phyloP scores from a whole-genome alignment of 2,113 vertebrate species.

The Rhizomys pruinosus region DNA sequence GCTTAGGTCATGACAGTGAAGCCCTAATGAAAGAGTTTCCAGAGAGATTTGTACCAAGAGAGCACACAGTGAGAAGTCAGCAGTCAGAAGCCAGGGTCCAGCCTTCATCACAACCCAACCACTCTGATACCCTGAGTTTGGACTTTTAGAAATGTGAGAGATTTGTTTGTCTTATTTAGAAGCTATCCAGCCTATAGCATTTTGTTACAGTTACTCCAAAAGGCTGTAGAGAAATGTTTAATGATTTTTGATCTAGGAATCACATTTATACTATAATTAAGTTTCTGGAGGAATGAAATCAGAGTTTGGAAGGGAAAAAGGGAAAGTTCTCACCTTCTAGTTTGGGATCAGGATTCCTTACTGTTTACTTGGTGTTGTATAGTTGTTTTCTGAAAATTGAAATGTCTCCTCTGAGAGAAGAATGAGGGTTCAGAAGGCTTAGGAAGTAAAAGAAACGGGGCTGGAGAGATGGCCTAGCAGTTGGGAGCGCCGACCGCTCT shows the following conservation, averaged over 20 bases:
- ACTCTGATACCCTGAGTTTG: background rate
- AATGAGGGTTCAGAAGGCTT: background rate
- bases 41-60: background rate
- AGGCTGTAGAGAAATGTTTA: background rate
- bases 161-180: too few relatives aligned
- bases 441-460: background rate
- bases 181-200: background rate
- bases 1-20: too few relatives aligned
- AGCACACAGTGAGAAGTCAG: background rate
- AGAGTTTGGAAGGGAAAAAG: background rate
- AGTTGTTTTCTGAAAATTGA: background rate
- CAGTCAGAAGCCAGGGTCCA: rapidly evolving
- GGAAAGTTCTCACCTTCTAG: background rate
- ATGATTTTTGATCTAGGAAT: background rate
- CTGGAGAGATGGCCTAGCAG: too few relatives aligned
- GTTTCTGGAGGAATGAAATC: background rate
- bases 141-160: background rate
- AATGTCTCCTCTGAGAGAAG: background rate
- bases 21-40: background rate
- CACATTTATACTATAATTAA: background rate
- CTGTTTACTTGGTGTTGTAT: background rate
- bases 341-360: background rate
- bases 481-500: too few relatives aligned
- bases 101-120: background rate
- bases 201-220: background rate